Evolutionary conservation across 2,888 invertebrate species (phyloP), one percentile per base, ranked within the genome.

Genomic region (Campoletis raptor): DNA sequence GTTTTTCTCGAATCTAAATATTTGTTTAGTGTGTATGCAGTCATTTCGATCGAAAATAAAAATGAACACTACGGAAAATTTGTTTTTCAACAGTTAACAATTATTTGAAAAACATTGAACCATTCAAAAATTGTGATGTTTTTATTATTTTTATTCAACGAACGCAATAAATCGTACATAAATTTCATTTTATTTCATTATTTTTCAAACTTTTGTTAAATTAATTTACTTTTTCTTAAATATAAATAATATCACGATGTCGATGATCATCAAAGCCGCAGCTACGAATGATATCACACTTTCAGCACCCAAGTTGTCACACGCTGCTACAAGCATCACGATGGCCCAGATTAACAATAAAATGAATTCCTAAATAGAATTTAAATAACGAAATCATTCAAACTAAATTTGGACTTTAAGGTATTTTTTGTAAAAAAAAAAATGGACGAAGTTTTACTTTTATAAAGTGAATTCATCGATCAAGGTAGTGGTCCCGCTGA

Each of bases 251-350:
- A 88, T 61, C 18, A 88, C 15, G 7, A 86, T n/a, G 72, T 90
- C 89, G 72, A 85, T 24, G 48, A 87, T 77, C 86, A 90, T 83
- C 69, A 87, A 54, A 21, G 78, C 80, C 30, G 85, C 89, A 79
- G 86, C 48, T 52, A 87, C 37, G 37, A 85, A 86, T 21, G 85
- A 40, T 64, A 83, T 61, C 18, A 81, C 70, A 57, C 83, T 83
- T n/a, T 64, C 40, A 2, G 64, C 24, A 30, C 78, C 74, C 40
- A 85, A 42, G 52, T 83, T 30, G 45, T 69, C 72, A 54, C 80
- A 85, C 8, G 85, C 85, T 37, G 81, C 81, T 7, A 83, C 30
- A 21, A 88, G 12, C 87, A 89, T 87, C 12, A 89, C 24, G 76
- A 86, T 12, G 24, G 74, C 72, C 69, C 85, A 89, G 36, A 85